phyloP scores from a whole-genome alignment of 2,113 vertebrate species.

The Rhea americana region DNA sequence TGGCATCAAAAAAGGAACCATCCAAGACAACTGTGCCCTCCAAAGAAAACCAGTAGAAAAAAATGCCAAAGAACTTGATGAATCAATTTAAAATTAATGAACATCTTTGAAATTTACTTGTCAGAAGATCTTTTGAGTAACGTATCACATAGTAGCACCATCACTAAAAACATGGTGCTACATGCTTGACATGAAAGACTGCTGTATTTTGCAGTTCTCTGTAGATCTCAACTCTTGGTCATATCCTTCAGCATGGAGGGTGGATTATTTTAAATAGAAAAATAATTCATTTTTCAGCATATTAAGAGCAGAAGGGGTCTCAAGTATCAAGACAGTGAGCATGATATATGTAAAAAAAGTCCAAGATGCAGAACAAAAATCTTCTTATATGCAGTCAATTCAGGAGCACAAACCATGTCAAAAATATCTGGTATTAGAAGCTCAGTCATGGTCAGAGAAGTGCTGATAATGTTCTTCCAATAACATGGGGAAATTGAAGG shows the following conservation, averaged over 20 bases:
- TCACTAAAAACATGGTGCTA: background rate
- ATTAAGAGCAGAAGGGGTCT: background rate
- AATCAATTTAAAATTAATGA: background rate
- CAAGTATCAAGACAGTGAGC: background rate
- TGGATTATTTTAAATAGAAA: background rate
- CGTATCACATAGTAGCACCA: background rate
- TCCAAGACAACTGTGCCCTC: background rate
- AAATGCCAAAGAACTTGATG: background rate
- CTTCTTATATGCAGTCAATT: background rate
- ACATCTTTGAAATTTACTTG: background rate
- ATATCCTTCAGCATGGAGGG: background rate
- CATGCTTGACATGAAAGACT: background rate
- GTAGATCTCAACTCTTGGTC: background rate
- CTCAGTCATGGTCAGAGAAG: background rate
- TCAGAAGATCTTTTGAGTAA: background rate
- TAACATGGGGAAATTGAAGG: background rate
- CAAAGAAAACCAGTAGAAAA: background rate
- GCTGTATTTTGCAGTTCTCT: background rate
- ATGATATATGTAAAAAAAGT: background rate
- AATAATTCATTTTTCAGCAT: background rate
- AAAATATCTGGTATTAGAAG: background rate
- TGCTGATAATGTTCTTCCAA: background rate
- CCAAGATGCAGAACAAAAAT: background rate
- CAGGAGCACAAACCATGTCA: background rate
- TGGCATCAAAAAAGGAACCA: background rate